Base-by-base conservation (phyloP, 2,797 vertebrate genomes). In the Coregonus ussuriensis region DNA sequence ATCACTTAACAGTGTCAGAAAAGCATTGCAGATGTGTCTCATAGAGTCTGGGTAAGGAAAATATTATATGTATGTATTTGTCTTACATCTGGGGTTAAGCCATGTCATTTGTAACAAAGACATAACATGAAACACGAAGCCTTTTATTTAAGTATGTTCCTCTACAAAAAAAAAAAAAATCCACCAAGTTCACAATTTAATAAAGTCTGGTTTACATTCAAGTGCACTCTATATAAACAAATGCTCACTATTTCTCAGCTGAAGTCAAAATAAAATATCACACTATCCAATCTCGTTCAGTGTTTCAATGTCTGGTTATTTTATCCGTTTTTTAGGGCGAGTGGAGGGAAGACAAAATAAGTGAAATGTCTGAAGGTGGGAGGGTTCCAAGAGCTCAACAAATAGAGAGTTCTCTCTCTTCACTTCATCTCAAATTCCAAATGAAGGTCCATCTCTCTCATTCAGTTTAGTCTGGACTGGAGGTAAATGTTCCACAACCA, bases 1-100 rank as follows among this genome's bases (percentile, higher is more conserved):
- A 86, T 89, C 79, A 80, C 88, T 89, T 92, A 85, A 85, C 79
- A 53, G 81, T 88, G 87, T 91, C 87, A 89, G 83, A 87, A 87
- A 85, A 85, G 80, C 83, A 41, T 77, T 77, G 83, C 85, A 87
- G 82, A 91, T 87, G 81, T 85, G 80, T 85, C 77, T 74, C 81
- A 78, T 79, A 83, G 79, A 81, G 81, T 87, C 82, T 78, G 72
- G 70, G 81, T 76, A 85, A 77, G 77, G 76, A 82, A 82, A 77
- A 79, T 75, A 84, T 84, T 77, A 77, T 79, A 89, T 81, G 85
- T 84, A 85, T 77, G 79, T 76, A 78, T 87, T 81, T 78, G 79
- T 78, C 77, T 83, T 77, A 77, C 77, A 77, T 76, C 16, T 74
- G 33, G 31, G 77, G 81, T 76, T 85, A 83, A 81, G 75, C 81